Conservation (phyloP, 2,113 vertebrate genomes). For the Phyllopteryx taeniolatus region DNA sequence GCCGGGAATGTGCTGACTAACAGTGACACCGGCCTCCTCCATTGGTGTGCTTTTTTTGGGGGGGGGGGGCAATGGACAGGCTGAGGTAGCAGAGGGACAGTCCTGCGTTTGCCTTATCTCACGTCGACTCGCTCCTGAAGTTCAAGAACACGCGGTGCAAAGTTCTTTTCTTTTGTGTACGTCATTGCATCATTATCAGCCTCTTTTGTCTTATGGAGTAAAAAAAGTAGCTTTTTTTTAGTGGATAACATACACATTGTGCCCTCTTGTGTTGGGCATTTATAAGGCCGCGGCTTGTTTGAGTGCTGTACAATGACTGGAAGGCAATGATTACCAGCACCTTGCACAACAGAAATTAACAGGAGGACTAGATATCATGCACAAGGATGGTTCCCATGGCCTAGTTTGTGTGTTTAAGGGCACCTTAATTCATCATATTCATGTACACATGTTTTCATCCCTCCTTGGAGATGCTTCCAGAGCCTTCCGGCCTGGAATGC, state of each 20-base stretch:
- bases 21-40: slow-evolving; percentile 50
- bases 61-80: slow-evolving; percentile 27
- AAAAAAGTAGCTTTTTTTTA: neutral
- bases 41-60: slow-evolving; percentile 50
- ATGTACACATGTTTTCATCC: too few species aligned
- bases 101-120: slow-evolving; percentile 6
- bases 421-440: too few species aligned
- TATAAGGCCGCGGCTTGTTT: too few species aligned
- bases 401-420: too few species aligned
- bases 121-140: slow-evolving; percentile 37
- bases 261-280: too few species aligned
- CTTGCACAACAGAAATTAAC: too few species aligned
- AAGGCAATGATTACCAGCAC: too few species aligned
- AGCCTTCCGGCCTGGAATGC: slow-evolving; percentile 22
- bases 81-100: slow-evolving; percentile 32
- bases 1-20: slow-evolving; percentile 77
- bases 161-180: slow-evolving; percentile 50
- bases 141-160: slow-evolving; percentile 54
- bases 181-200: slow-evolving; percentile 47
- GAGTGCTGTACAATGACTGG: too few species aligned
- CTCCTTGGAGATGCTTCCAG: too few species aligned
- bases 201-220: neutral
- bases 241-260: neutral
- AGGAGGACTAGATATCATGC: too few species aligned
- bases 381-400: too few species aligned